A percentile compares a stretch with the other conserved stretches of the same genome.
phyloP scores from a whole-genome alignment of 1,140 invertebrate genomes.

The Drosophila nasuta region DNA sequence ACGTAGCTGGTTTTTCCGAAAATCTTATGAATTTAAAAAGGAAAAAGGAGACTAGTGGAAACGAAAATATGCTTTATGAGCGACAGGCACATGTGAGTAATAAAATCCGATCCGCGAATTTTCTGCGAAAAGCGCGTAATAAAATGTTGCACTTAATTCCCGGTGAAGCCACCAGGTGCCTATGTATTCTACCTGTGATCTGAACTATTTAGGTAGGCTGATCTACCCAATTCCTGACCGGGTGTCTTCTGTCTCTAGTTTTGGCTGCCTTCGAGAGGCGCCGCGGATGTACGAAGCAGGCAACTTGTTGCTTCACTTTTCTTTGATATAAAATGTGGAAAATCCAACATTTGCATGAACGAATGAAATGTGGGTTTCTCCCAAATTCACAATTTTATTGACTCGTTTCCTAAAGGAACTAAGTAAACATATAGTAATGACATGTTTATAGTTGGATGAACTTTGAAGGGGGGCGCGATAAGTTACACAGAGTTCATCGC shows the following conservation, averaged over 20 bases:
- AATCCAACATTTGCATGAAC: conserved; percentile 76
- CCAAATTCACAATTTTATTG: conserved; percentile 63
- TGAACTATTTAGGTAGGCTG: conserved; percentile 73
- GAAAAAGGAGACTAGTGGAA: conserved; percentile 17
- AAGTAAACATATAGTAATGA: conserved; percentile 1
- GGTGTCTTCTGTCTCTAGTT: conserved; percentile 20
- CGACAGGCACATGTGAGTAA: conserved; percentile 57
- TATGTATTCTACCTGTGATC: conserved; percentile 11
- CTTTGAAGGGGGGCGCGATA: conserved; percentile 12
- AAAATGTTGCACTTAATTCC: conserved; percentile 57
- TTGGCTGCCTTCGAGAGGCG: conserved; percentile 30
- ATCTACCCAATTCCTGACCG: conserved; percentile 8
- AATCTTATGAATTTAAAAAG: conserved; percentile 83
- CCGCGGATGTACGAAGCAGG: conserved; percentile 27
- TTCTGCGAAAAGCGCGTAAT: conserved; percentile 64
- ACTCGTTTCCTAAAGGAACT: conserved; percentile 23
- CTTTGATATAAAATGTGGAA: conserved; percentile 81
- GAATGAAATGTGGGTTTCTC: conserved; percentile 67
- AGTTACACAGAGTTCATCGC: background rate
- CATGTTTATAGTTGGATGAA: conserved; percentile 12
- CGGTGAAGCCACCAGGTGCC: conserved; percentile 44
- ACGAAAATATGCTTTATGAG: conserved; percentile 50
- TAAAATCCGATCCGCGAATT: conserved; percentile 75
- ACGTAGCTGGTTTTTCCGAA: conserved; percentile 74
- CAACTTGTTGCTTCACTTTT: conserved; percentile 69